Evolutionary conservation across 2,888 invertebrate species (phyloP).

Genomic region (Blastobasis lacticolella): DNA sequence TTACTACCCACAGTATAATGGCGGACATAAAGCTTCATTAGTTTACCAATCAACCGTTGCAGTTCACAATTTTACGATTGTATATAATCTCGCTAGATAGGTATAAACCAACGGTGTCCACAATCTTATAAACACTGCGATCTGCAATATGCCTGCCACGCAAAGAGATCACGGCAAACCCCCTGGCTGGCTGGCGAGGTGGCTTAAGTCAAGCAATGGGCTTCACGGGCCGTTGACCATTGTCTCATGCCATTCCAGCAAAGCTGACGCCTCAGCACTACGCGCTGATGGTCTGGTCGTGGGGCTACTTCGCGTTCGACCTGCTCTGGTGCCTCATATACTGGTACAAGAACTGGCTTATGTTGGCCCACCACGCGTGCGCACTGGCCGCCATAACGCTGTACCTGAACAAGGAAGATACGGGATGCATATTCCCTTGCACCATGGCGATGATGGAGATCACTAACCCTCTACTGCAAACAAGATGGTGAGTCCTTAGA

Average conservation of each 20-base stretch:
- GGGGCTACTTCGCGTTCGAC: constrained; percentile 78
- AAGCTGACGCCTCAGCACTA: constrained; percentile 43
- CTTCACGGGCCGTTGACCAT: no score
- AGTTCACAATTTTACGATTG: no score
- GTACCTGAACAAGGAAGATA: constrained; percentile 61
- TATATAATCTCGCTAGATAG: no score
- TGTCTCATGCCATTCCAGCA: constrained; percentile 29
- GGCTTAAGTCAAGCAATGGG: no score
- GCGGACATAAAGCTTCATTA: no score
- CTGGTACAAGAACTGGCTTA: constrained; percentile 63
- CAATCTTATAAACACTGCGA: no score
- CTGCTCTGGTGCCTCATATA: constrained; percentile 72
- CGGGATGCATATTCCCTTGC: constrained; percentile 71
- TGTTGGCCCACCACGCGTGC: constrained; percentile 71
- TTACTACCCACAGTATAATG: no score
- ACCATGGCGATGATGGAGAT: constrained; percentile 73
- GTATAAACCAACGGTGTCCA: no score
- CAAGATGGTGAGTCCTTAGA: constrained; percentile 65
- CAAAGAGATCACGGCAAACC: no score
- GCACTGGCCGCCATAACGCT: constrained; percentile 65
- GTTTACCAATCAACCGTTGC: no score
- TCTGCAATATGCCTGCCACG: no score
- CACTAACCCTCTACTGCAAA: constrained; percentile 77
- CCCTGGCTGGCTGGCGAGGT: no score
- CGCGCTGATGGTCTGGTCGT: constrained; percentile 68